Conservation (phyloP, 2,797 vertebrate species). For the Fundulus diaphanus region DNA sequence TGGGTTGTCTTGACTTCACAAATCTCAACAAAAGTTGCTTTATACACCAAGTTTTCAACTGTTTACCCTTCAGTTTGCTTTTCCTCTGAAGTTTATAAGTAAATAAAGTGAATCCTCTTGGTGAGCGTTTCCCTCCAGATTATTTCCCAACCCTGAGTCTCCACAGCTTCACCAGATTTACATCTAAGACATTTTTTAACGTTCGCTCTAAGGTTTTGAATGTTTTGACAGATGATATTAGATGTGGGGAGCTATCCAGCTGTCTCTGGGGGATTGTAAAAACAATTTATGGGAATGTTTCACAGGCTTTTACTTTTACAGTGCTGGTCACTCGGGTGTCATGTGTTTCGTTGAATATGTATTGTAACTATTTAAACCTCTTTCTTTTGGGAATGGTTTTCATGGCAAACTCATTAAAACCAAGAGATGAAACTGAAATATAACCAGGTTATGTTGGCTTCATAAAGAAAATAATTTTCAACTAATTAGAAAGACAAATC, state of each 20-base stretch:
- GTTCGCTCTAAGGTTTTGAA: constrained; percentile 43
- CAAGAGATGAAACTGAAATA: not conserved
- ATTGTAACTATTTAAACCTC: too few relatives aligned
- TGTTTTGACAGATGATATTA: constrained; percentile 46
- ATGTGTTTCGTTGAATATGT: constrained; percentile 19
- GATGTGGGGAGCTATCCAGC: constrained; percentile 28
- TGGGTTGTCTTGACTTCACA: not conserved
- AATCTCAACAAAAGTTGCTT: not conserved
- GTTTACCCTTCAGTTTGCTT: not conserved
- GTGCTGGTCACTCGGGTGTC: constrained; percentile 18
- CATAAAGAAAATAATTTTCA: not conserved
- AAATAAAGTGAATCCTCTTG: not conserved
- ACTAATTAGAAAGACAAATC: not conserved
- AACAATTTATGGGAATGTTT: constrained; percentile 39
- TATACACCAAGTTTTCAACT: too few relatives aligned
- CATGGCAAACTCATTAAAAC: not conserved
- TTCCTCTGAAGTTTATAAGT: not conserved
- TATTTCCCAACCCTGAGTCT: constrained; percentile 26
- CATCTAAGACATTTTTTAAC: constrained; percentile 38
- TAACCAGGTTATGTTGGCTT: not conserved
- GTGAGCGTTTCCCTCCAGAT: not conserved
- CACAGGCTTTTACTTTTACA: constrained; percentile 22
- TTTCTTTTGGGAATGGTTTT: not conserved
- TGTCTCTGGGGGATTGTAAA: constrained; percentile 40
- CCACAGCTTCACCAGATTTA: constrained; percentile 9